phyloP scores from a whole-genome alignment of 1,140 invertebrate genomes.

The Spodoptera litura region DNA sequence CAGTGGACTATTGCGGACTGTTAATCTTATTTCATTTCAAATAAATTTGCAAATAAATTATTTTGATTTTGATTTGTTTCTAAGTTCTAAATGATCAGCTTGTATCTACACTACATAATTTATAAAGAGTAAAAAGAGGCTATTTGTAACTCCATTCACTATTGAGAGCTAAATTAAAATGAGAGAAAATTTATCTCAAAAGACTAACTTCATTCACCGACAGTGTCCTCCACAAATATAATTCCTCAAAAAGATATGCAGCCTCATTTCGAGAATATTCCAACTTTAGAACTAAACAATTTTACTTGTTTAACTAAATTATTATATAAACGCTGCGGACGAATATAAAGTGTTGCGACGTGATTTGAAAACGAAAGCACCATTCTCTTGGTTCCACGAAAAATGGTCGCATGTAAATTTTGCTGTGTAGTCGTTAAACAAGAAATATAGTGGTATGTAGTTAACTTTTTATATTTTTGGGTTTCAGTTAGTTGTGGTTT shows the following conservation, averaged over 20 bases:
- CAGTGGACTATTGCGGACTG: too few relatives aligned
- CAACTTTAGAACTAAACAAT: slow-evolving; percentile 24
- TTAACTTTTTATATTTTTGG: too few relatives aligned
- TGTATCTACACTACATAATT: too few relatives aligned
- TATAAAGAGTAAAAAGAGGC: too few relatives aligned
- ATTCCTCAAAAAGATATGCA: slow-evolving; percentile 2
- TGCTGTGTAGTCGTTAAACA: background rate
- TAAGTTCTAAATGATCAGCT: too few relatives aligned
- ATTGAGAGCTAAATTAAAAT: background rate
- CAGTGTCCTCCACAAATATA: background rate
- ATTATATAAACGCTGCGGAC: slow-evolving; percentile 27
- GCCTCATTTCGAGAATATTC: slow-evolving; percentile 9
- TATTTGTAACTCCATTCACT: too few relatives aligned
- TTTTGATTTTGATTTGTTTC: too few relatives aligned
- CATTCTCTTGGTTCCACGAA: slow-evolving; percentile 20
- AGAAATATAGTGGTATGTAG: background rate
- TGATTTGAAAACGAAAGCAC: slow-evolving; percentile 17
- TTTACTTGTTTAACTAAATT: slow-evolving; percentile 34
- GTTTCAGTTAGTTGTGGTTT: too few relatives aligned
- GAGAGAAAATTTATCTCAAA: background rate
- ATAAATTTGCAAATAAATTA: too few relatives aligned
- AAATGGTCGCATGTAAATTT: background rate
- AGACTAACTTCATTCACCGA: background rate
- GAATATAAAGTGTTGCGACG: slow-evolving; percentile 20
- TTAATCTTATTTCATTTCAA: too few relatives aligned